phyloP scores from a whole-genome alignment of 1,140 invertebrate genomes.

The Drusus annulatus region DNA sequence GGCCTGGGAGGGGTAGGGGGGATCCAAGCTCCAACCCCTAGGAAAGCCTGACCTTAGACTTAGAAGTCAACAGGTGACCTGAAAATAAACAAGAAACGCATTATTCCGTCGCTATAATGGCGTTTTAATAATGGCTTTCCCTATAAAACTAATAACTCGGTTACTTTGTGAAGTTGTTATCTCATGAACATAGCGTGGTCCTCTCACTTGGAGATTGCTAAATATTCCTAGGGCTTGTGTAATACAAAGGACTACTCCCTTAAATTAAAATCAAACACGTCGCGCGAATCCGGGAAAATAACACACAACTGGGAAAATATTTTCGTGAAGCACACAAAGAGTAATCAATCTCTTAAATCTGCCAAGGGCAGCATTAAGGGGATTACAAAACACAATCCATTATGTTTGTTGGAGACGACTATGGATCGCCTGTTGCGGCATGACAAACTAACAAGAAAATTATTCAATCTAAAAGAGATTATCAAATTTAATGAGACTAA shows the following conservation, averaged over 20 bases:
- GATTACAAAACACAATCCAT: background rate
- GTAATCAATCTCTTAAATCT: conserved; percentile 17
- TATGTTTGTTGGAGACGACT: background rate
- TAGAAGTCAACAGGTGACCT: conserved; percentile 32
- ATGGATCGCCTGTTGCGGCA: background rate
- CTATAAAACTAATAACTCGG: too few species aligned
- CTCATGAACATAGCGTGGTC: too few species aligned
- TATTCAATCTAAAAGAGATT: conserved; percentile 8
- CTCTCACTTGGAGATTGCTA: too few species aligned
- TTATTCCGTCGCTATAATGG: too few species aligned
- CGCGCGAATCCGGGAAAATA: background rate
- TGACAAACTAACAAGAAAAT: background rate
- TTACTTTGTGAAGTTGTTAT: too few species aligned
- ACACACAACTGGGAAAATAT: background rate
- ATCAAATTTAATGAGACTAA: background rate
- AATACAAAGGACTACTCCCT: too few species aligned
- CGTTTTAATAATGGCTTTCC: too few species aligned
- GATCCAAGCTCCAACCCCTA: background rate
- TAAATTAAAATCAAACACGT: too few species aligned
- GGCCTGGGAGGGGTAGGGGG: background rate
- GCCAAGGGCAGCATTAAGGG: conserved; percentile 4
- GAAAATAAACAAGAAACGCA: too few species aligned
- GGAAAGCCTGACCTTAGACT: conserved; percentile 13
- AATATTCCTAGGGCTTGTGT: too few species aligned
- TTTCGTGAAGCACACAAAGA: background rate